These are phyloP conservation scores for Sphecodes monilicornis DNA, from an alignment of 2,888 invertebrate genomes.

Conservation along the genomic window DNA sequence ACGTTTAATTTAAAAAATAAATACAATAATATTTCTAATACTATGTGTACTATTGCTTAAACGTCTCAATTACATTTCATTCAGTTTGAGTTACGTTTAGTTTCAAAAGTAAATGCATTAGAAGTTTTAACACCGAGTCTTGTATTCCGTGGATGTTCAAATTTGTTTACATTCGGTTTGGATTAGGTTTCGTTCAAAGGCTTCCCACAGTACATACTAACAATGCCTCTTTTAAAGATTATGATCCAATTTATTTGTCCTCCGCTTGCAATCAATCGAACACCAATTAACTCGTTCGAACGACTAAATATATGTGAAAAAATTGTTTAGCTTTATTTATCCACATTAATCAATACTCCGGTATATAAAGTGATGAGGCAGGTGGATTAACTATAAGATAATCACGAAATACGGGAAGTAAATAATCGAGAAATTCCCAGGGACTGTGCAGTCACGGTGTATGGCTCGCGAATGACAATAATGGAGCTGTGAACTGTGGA, in stretches of 20 bases:
- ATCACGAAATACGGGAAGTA: neutral
- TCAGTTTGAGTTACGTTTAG: neutral
- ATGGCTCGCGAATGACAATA: neutral
- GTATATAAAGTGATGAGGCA: neutral
- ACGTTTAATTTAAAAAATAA: neutral
- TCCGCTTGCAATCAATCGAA: neutral
- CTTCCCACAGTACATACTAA: neutral
- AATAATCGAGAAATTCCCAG: neutral
- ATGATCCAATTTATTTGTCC: neutral
- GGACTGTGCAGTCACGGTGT: neutral
- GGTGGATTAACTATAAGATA: neutral
- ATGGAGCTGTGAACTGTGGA: neutral
- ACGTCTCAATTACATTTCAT: neutral
- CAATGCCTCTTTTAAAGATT: neutral
- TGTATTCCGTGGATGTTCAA: neutral
- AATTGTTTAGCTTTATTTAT: neutral
- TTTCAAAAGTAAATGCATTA: neutral
- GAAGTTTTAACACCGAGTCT: neutral
- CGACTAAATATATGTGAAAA: neutral
- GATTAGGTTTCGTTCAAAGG: neutral
- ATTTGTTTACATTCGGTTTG: neutral
- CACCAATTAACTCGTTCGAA: neutral
- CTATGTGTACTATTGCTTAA: neutral
- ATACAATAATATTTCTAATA: neutral
- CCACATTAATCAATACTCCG: neutral